Evolutionary conservation across 1,140 invertebrate species (phyloP).

Genomic region (Armadillidium nasatum): DNA sequence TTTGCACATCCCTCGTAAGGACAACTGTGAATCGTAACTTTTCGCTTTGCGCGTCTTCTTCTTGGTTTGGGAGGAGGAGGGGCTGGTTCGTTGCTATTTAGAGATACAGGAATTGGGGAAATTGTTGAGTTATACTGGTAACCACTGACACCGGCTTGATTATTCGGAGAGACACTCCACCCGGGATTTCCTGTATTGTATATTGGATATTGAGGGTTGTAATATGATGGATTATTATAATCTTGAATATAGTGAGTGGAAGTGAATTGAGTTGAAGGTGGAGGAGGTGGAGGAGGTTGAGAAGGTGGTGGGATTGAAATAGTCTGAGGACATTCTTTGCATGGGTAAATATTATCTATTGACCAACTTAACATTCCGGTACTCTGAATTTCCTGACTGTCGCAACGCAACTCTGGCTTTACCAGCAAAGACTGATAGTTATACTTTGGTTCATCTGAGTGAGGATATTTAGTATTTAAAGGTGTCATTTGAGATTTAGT

Average conservation of each 20-base stretch:
- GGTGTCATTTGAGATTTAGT: background rate
- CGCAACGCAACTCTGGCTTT: background rate
- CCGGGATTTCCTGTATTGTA: constrained; percentile 73
- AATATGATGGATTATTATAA: constrained; percentile 47
- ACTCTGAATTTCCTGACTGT: background rate
- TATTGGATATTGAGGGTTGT: constrained; percentile 58
- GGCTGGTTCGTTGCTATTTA: constrained; percentile 76
- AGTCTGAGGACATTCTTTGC: constrained; percentile 18
- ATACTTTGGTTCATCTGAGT: background rate
- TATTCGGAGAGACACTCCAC: constrained; percentile 7
- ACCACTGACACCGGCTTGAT: constrained; percentile 25
- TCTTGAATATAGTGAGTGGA: constrained; percentile 47
- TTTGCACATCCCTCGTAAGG: constrained; percentile 63
- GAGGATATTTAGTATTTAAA: background rate
- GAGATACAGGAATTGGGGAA: constrained; percentile 77
- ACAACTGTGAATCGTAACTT: constrained; percentile 58
- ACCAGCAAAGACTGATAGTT: background rate
- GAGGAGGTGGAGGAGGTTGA: constrained; percentile 18
- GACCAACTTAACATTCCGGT: background rate
- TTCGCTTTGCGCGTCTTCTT: constrained; percentile 30
- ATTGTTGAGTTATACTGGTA: constrained; percentile 38
- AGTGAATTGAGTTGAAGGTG: constrained; percentile 46
- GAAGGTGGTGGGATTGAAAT: too few species aligned
- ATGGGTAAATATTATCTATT: background rate
- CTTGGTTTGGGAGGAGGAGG: constrained; percentile 20